Base-by-base conservation (phyloP, 2,888 invertebrate species). In the Coenonympha glycerion region DNA sequence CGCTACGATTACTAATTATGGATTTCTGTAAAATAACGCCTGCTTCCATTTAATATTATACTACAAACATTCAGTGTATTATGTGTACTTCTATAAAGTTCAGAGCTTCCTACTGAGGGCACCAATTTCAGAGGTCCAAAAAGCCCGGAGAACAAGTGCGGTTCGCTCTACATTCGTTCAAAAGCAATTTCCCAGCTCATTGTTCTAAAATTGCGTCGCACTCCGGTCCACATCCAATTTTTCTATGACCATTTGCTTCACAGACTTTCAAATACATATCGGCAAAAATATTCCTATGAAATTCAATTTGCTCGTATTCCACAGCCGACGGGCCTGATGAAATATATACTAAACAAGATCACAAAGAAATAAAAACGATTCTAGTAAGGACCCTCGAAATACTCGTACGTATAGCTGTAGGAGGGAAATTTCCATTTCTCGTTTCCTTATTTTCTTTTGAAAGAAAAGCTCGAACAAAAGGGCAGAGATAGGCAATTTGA, bases 171-270 rank as follows among this genome's bases (percentile, higher is more conserved):
- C 62, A 63, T 64, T 63, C 63, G 61, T 55, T 63, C 57, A 70
- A 73, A 79, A 75, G 71, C 81, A 79, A 82, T 81, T 79, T 78
- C 73, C 73, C 68, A 73, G 67, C 69, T 75, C 75, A 77, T 80
- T 80, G 79, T 82, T 80, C 76, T 76, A 74, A 76, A 79, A 79
- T 80, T 78, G 73, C 70, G 66, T 70, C 70, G 66, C 71, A 63
- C 67, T 67, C 62, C 46, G 55, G 54, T 56, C 52, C 36, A 52
- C 59, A 61, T 65, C 60, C 63, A 56, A 61, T 59, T 66, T 69
- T 63, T 61, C 62, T 57, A 65, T 65, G 66, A 64, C 65, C 64
- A 65, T 65, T 66, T 63, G 58, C 63, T 66, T 68, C 68, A 61
- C 60, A 65, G 61, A 69, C 34, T 36, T 69, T 66, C 67, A 68